Evolutionary conservation across 2,113 vertebrate genomes (phyloP).

Genomic region (Tonatia bakeri): DNA sequence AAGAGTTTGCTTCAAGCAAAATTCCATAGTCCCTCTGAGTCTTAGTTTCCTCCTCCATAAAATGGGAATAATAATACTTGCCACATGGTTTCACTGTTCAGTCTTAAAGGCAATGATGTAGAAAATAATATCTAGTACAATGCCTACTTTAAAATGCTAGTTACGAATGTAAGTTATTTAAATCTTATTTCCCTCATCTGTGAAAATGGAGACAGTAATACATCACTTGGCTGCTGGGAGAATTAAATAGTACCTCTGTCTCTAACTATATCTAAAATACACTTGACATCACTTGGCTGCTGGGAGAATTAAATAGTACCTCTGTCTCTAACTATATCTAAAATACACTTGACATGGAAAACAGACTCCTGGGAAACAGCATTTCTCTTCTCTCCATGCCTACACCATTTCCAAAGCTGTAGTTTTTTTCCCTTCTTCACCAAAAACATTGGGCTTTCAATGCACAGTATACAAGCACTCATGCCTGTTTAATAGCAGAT

Average conservation of each 20-base stretch:
- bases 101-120: neutral
- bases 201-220: neutral
- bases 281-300: neutral
- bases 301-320: neutral
- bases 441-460: neutral
- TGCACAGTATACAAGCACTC: neutral
- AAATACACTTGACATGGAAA: neutral
- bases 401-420: neutral
- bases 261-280: too few species aligned
- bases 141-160: neutral
- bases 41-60: neutral
- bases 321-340: neutral
- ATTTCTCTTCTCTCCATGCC: neutral
- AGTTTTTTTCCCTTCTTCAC: neutral
- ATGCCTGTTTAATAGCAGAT: neutral
- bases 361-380: neutral
- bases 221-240: neutral
- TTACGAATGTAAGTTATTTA: neutral
- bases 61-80: neutral
- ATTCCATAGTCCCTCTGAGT: neutral
- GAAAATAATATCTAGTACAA: neutral
- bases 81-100: neutral
- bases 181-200: neutral
- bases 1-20: neutral
- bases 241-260: neutral